Conservation (phyloP, 2,113 vertebrate species). For the Irena cyanogastra region DNA sequence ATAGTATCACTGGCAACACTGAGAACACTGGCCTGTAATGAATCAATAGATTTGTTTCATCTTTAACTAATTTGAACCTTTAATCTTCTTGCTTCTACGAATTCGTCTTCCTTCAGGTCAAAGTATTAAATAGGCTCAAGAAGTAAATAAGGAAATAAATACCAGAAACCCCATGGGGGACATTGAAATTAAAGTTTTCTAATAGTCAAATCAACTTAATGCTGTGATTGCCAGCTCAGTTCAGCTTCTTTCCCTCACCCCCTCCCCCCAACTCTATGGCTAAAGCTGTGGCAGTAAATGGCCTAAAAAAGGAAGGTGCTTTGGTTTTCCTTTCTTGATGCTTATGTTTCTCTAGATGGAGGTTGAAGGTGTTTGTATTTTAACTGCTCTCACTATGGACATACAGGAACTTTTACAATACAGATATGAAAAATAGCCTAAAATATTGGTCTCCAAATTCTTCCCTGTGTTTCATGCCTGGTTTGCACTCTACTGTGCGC, state of each 20-base stretch:
- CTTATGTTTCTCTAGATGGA: not conserved
- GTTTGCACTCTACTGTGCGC: not conserved
- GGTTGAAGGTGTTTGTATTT: not conserved
- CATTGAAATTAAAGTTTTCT: constrained; percentile 45
- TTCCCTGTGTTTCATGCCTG: not conserved
- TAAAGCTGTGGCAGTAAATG: not conserved
- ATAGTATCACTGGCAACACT: not conserved
- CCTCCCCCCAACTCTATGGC: not conserved
- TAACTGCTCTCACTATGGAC: not conserved
- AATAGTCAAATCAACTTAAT: constrained; percentile 38
- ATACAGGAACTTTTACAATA: not conserved
- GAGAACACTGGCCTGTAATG: not conserved
- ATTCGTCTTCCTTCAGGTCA: constrained; percentile 25
- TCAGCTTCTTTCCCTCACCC: not conserved
- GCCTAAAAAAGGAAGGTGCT: not conserved
- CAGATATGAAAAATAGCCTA: not conserved
- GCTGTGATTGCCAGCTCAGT: not conserved
- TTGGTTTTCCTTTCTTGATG: not conserved
- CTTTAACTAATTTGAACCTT: constrained; percentile 33
- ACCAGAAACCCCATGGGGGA: not conserved
- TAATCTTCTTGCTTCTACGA: constrained; percentile 10
- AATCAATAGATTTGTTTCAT: constrained; percentile 6
- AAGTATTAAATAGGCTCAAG: constrained; percentile 49
- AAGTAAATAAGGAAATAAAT: constrained; percentile 50
- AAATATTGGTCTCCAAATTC: not conserved